Percentiles rank a stretch among this genome's conserved stretches.
phyloP scores from a whole-genome alignment of 2,113 vertebrate species.

The Hemichromis elongatus region DNA sequence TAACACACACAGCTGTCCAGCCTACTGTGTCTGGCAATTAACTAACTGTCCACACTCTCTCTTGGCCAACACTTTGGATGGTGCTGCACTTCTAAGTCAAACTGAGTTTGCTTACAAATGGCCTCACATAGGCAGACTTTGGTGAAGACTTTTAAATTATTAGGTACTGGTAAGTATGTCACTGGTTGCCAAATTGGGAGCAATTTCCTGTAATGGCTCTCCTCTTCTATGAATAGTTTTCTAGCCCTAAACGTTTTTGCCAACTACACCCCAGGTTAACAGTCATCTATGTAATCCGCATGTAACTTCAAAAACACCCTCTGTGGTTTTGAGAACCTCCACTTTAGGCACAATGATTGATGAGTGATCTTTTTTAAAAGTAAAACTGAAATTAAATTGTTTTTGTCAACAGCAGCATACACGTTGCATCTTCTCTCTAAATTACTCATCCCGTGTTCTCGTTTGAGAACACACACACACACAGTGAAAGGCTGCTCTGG shows the following conservation, averaged over 20 bases:
- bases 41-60: slow-evolving; percentile 12
- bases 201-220: slow-evolving; percentile 18
- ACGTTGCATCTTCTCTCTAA: not conserved
- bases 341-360: slow-evolving; percentile 26
- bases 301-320: slow-evolving; percentile 7
- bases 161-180: not conserved
- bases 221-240: slow-evolving; percentile 26
- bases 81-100: not conserved
- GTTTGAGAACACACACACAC: not conserved
- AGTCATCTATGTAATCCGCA: slow-evolving; percentile 3
- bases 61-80: not conserved
- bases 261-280: slow-evolving; percentile 26
- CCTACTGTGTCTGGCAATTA: slow-evolving; percentile 19
- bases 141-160: slow-evolving; percentile 19
- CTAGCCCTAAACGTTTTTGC: not conserved
- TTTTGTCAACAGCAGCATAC: not conserved
- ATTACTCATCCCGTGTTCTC: not conserved
- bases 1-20: slow-evolving; percentile 7
- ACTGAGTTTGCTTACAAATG: not conserved
- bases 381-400: not conserved
- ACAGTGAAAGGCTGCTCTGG: not conserved
- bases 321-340: slow-evolving; percentile 28
- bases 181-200: slow-evolving; percentile 23
- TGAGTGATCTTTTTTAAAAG: slow-evolving; percentile 10
- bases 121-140: not conserved